Base-by-base conservation (phyloP, 2,113 vertebrate genomes). In the Lutjanus erythropterus region DNA sequence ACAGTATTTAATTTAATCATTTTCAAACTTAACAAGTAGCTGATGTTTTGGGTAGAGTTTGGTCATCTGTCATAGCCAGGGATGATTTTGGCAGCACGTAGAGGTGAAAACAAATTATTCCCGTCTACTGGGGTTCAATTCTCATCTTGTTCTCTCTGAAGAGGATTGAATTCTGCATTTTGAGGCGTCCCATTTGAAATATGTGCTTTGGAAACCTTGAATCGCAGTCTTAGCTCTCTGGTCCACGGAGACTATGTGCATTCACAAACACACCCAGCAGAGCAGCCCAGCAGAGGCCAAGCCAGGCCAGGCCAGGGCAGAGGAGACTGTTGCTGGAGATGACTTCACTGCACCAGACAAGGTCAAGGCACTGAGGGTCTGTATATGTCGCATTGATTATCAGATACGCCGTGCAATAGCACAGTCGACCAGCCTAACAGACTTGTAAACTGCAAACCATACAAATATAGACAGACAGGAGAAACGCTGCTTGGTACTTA, bases 361-460 rank as follows among this genome's bases (percentile, higher is more conserved):
- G 85, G 90, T 89, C 85, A 65, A 78, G 69, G 46, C 87, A 69
- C 68, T 0, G 47, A 80, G 58, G 80, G 79, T 86, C 77, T 44
- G 77, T 71, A 55, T 69, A 80, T 78, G 88, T 90, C 87, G 47
- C 84, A 79, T 72, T 88, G 90, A 93, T 93, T 87, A 88, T 80
- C 86, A 84, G 88, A 84, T 55, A n/a, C 12, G 37, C 41, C 1
- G 59, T 58, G 39, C 75, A 70, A 44, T 37, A 21, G 33, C 72
- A 53, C 27, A 53, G 74, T 42, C 37, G 42, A 61, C 75, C 66
- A 67, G 65, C 75, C 71, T 31, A 42, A 50, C 73, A 68, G 78
- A 71, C 42, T 23, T 2, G 37, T 53, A 49, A 21, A 42, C 73
- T 61, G 80, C 60, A 83, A 80, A 66, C 83, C 72, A 78, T 69